A percentile compares a stretch with the other conserved stretches of the same genome.
phyloP scores from a whole-genome alignment of 1,140 invertebrate species.

The Pseudomyrmex gracilis region DNA sequence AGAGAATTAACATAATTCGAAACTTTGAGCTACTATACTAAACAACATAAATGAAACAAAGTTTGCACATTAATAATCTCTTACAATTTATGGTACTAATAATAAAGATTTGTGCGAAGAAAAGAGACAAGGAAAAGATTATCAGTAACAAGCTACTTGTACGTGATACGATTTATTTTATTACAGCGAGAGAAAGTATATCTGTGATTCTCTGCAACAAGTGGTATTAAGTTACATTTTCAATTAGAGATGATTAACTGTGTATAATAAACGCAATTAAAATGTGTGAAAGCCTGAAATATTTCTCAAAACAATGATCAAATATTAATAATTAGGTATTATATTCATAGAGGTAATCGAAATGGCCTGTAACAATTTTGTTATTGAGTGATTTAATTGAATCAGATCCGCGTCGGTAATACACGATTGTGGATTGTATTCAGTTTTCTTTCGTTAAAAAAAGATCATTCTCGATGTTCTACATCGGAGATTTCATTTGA shows the following conservation, averaged over 20 bases:
- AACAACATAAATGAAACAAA: not conserved
- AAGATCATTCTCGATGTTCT: not conserved
- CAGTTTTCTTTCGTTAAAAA: not conserved
- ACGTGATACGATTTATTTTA: not conserved
- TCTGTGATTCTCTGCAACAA: not conserved
- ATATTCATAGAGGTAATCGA: not conserved
- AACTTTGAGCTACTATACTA: not conserved
- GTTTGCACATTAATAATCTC: not conserved
- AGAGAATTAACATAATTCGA: not conserved
- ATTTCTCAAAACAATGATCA: not conserved
- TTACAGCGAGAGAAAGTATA: not conserved
- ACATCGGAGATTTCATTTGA: slow-evolving; percentile 4
- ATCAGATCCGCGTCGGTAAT: slow-evolving; percentile 1
- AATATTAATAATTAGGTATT: not conserved
- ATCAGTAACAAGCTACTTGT: not conserved
- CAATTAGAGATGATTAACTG: not conserved
- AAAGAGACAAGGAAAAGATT: not conserved
- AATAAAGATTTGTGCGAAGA: not conserved
- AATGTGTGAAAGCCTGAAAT: not conserved
- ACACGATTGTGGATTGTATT: not conserved
- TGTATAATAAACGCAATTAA: not conserved
- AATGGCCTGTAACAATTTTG: not conserved
- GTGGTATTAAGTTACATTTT: not conserved
- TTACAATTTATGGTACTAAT: not conserved
- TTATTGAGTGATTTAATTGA: slow-evolving; percentile 2